phyloP scores from a whole-genome alignment of 2,888 invertebrate genomes.

The Catocala sponsa region DNA sequence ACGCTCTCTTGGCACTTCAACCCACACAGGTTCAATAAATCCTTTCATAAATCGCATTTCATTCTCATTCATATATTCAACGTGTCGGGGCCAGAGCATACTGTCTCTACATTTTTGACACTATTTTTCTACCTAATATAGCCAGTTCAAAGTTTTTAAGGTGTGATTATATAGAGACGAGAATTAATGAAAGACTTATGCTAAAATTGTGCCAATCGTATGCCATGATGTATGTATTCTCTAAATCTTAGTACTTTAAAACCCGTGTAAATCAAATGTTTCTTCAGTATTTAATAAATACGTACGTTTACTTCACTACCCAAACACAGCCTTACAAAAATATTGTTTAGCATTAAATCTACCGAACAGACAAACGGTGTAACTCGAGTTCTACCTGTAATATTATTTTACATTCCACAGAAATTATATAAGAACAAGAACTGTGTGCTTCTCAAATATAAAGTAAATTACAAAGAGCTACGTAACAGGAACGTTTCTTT shows the following conservation, averaged over 20 bases:
- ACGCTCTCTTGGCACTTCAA: background rate
- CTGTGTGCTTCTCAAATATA: background rate
- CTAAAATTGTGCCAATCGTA: too few relatives aligned
- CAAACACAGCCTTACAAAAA: background rate
- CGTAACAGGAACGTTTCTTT: background rate
- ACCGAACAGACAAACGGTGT: too few relatives aligned
- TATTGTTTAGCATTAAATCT: too few relatives aligned
- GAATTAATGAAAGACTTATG: too few relatives aligned
- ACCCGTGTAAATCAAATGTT: too few relatives aligned
- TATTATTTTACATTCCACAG: background rate
- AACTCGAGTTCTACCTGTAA: background rate
- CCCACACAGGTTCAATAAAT: background rate
- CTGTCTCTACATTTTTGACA: background rate
- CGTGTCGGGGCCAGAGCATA: background rate
- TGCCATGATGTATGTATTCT: too few relatives aligned
- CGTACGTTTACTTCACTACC: background rate
- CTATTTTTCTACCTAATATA: too few relatives aligned
- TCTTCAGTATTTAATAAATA: too few relatives aligned
- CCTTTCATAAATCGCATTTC: background rate
- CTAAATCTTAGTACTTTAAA: too few relatives aligned
- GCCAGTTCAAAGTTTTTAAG: too few relatives aligned
- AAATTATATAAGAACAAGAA: background rate
- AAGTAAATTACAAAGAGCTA: background rate
- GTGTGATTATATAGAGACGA: too few relatives aligned
- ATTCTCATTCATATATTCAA: constrained; percentile 5